Evolutionary conservation across 2,797 vertebrate genomes (phyloP), one percentile per base, ranked within the genome.

Genomic region (Tapera naevia): DNA sequence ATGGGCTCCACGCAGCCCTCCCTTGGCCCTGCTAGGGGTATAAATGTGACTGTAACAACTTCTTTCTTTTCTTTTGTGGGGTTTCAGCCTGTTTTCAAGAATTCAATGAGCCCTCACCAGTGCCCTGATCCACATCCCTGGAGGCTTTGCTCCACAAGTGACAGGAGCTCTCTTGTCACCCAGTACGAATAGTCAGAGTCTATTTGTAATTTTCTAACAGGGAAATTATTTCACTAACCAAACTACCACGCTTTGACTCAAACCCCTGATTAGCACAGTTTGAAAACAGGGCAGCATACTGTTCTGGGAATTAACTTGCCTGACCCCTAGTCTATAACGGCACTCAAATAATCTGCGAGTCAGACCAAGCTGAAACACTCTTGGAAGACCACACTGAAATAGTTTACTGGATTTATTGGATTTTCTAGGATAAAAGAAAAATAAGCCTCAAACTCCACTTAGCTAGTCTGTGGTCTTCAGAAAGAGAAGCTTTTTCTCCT

Each of bases 321-420:
- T 93, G 94, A 94, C 92, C 94, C 89, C 73, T 75, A 28, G 69
- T 93, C 94, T 93, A 61, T 91, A 97, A 94, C 46, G 86, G 93
- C 95, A 93, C 85, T 97, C 91, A 85, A 97, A 96, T 96, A 94
- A 96, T 94, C 96, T 97, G 91, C 8, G 86, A 96, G 96, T 95
- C 94, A 94, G 96, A 92, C 39, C 2, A 94, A 94, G 83, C 46
- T 89, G 91, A 97, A 97, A 96, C 95, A 94, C 96, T 89, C 86
- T 88, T 95, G 95, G 96, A 97, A 97, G 95, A 94, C 93, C 94
- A 94, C 90, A 95, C 91, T 93, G 91, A 95, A 97, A 95, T 94
- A 97, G 96, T 95, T 96, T 93, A 93, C 91, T 94, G 94, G 95
- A 89, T 95, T 97, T 97, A 97, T 86, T 91, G 89, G 96, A 95